Conservation (phyloP, 2,888 invertebrate species). For the Tinea pellionella region DNA sequence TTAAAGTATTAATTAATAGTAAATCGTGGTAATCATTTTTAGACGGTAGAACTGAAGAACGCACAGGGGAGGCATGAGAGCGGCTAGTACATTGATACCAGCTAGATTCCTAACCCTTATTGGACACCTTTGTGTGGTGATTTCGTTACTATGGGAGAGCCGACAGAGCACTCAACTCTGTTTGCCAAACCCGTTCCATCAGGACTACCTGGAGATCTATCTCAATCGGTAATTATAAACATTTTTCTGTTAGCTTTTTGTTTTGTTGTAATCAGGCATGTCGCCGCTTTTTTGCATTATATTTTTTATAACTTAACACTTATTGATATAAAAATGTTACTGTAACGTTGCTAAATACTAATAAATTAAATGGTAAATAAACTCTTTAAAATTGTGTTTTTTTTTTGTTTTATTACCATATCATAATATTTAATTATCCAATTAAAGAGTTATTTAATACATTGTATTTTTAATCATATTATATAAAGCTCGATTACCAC, state of each 20-base stretch:
- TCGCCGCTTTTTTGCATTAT: no score
- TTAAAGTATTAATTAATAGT: neutral
- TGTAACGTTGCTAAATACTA: no score
- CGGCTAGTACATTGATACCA: conserved; percentile 67
- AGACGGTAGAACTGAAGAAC: neutral
- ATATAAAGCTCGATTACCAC: no score
- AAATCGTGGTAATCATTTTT: conserved; percentile 4
- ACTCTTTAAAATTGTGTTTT: no score
- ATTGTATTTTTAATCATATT: no score
- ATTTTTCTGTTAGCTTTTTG: neutral
- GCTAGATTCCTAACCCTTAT: conserved; percentile 77
- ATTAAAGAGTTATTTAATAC: no score
- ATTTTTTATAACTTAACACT: no score
- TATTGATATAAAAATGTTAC: no score
- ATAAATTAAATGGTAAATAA: no score
- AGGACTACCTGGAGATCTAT: conserved; percentile 65
- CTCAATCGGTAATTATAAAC: conserved; percentile 62
- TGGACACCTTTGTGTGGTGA: conserved; percentile 75
- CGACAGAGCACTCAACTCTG: conserved; percentile 64
- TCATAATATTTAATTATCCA: no score
- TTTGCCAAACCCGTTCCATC: conserved; percentile 59
- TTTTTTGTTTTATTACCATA: no score
- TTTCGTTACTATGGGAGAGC: conserved; percentile 76
- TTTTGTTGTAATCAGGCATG: neutral
- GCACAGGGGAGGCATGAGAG: conserved; percentile 48